Conservation (phyloP, 2,113 vertebrate genomes). For the Heterochromis multidens region DNA sequence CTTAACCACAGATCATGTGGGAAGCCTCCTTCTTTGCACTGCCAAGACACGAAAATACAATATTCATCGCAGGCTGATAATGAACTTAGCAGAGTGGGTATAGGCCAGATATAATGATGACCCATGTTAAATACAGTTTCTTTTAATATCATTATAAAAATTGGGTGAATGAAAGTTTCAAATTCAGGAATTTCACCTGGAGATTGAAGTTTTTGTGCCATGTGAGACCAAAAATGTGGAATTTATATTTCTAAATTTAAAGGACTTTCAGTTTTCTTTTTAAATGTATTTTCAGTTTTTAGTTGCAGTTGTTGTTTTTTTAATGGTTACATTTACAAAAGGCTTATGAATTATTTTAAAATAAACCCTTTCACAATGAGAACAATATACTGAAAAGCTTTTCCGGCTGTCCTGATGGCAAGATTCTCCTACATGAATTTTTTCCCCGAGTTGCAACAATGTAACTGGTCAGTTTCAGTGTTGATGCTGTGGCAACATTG, state of each 20-base stretch:
- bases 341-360: no score
- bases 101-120: neutral
- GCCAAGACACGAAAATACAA: constrained; percentile 17
- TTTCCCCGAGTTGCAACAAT: neutral
- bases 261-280: neutral
- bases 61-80: neutral
- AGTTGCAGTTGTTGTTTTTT: neutral
- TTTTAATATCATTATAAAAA: neutral
- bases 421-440: no score
- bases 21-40: constrained; percentile 91
- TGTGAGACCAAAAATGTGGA: neutral
- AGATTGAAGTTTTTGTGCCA: neutral
- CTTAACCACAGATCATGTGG: constrained; percentile 89
- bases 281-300: neutral
- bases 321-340: no score
- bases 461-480: neutral
- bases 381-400: no score
- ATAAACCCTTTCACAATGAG: no score
- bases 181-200: neutral
- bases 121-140: neutral
- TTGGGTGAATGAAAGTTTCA: neutral
- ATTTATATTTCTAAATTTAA: neutral
- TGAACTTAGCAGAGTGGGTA: neutral
- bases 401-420: no score
- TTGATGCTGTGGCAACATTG: neutral